Conservation (phyloP, 2,888 invertebrate genomes). For the Mesodorylaimus sp. region DNA sequence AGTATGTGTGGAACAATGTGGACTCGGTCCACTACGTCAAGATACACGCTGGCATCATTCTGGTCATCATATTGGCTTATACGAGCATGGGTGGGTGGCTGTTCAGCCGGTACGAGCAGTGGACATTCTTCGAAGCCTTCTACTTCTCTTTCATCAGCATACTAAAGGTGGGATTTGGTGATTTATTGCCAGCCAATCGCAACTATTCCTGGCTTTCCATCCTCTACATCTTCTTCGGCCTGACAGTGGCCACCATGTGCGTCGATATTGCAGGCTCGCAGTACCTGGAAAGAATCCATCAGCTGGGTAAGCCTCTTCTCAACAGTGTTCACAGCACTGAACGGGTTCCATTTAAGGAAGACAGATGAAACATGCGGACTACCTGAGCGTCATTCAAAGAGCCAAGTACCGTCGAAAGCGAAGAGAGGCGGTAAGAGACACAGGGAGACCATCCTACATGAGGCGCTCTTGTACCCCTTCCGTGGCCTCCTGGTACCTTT, state of each 20-base stretch:
- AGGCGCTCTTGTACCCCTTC: no score
- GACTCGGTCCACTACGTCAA: constrained; percentile 1
- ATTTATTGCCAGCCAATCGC: constrained; percentile 1
- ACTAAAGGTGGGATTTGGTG: constrained; percentile 11
- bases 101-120: background rate
- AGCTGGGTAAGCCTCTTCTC: constrained; percentile 6
- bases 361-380: constrained; percentile 4
- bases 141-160: constrained; percentile 8
- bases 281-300: constrained; percentile 8
- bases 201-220: background rate
- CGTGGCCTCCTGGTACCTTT: no score
- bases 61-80: constrained; percentile 4
- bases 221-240: constrained; percentile 8
- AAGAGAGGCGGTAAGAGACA: constrained; percentile 2
- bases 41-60: background rate
- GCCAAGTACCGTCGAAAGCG: background rate
- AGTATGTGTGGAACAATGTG: constrained; percentile 6
- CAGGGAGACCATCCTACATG: constrained; percentile 1
- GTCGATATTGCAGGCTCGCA: constrained; percentile 9
- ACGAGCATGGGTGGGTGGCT: background rate
- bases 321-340: no score
- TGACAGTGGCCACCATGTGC: constrained; percentile 11
- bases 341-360: no score
- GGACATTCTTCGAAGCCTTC: constrained; percentile 3
- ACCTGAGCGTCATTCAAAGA: constrained; percentile 6